phyloP scores from a whole-genome alignment of 2,797 vertebrate genomes.

The Artibeus jamaicensis region DNA sequence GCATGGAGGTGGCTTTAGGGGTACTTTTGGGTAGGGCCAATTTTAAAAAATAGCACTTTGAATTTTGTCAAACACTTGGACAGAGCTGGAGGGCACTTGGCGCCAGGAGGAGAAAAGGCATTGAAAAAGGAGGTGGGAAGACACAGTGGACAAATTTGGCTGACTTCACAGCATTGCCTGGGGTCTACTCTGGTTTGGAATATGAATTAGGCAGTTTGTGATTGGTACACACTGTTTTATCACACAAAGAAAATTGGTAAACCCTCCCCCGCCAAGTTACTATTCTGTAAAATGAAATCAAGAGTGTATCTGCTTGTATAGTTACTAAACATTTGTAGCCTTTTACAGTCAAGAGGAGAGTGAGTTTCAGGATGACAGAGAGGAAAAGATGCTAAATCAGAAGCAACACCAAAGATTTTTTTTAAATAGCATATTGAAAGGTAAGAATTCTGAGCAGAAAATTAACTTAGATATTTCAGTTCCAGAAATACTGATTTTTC shows the following conservation, averaged over 20 bases:
- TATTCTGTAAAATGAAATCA: constrained; percentile 2
- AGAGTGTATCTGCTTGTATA: background rate
- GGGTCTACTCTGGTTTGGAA: constrained; percentile 69
- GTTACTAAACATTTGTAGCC: constrained; percentile 21
- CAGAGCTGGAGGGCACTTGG: constrained; percentile 59
- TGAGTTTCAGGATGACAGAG: constrained; percentile 37
- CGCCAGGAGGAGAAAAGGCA: constrained; percentile 68
- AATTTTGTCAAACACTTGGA: constrained; percentile 71
- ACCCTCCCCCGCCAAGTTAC: background rate
- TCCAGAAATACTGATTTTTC: constrained; percentile 10
- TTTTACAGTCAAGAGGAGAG: constrained; percentile 15
- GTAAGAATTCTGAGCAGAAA: constrained; percentile 34
- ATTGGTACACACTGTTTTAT: constrained; percentile 63
- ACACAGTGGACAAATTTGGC: constrained; percentile 62
- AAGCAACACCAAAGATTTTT: constrained; percentile 20
- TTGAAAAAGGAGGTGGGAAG: constrained; percentile 66
- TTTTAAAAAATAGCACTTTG: constrained; percentile 62
- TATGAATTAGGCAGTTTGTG: constrained; percentile 71
- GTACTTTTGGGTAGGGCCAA: constrained; percentile 51
- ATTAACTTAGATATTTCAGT: constrained; percentile 44
- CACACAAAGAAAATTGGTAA: constrained; percentile 34
- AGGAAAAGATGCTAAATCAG: background rate
- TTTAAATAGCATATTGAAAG: constrained; percentile 18
- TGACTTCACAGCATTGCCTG: constrained; percentile 65
- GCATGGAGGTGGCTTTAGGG: constrained; percentile 50